phyloP scores from a whole-genome alignment of 2,113 vertebrate genomes.

The Lepisosteus oculatus region DNA sequence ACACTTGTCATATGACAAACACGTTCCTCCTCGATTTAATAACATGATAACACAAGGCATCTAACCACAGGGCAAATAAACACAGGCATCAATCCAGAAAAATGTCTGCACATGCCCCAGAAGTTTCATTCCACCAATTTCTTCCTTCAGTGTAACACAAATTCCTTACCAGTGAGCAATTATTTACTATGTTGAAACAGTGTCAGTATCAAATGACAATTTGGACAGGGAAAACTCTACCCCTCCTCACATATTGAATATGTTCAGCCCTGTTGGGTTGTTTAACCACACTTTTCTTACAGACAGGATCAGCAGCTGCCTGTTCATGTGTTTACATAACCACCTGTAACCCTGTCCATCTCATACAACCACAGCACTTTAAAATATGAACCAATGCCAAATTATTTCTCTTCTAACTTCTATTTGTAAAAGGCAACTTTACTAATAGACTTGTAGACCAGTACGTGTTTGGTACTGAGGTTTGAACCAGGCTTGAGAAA shows the following conservation, averaged over 20 bases:
- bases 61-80: background rate
- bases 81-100: background rate
- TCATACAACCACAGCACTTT: too few relatives aligned
- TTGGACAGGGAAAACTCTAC: background rate
- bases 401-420: too few relatives aligned
- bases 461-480: too few relatives aligned
- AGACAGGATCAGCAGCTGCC: background rate
- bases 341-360: too few relatives aligned
- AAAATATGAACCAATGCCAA: too few relatives aligned
- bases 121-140: background rate
- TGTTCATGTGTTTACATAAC: background rate
- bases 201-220: background rate
- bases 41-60: background rate
- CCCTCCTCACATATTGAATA: background rate
- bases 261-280: background rate
- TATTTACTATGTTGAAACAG: background rate
- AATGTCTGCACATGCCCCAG: background rate
- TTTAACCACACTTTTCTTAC: background rate
- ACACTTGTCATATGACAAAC: background rate
- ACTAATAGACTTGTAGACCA: too few relatives aligned
- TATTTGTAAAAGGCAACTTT: too few relatives aligned
- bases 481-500: too few relatives aligned
- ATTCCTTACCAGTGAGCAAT: background rate
- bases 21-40: background rate
- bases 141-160: constrained; percentile 5